Evolutionary conservation across 2,888 invertebrate species (phyloP).

Genomic region (Trachelus tabidus): DNA sequence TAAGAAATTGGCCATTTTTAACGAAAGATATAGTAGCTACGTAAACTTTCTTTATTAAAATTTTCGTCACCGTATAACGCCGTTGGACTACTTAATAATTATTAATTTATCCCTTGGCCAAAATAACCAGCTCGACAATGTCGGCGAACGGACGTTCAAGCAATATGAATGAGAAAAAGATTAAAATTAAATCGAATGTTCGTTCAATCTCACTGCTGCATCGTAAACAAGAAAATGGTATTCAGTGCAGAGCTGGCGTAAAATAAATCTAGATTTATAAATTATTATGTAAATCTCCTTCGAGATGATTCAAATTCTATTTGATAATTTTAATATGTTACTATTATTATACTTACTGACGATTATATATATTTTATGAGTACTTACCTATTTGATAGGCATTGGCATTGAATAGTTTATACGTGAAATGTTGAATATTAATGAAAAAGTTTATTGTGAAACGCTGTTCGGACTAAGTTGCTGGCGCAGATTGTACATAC

Average conservation of each 20-base stretch:
- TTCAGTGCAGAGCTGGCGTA: slow-evolving; percentile 42
- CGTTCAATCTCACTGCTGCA: slow-evolving; percentile 41
- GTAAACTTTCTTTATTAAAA: not conserved
- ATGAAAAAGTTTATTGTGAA: slow-evolving; percentile 36
- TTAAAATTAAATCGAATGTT: slow-evolving; percentile 15
- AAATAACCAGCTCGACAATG: not conserved
- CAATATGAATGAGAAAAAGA: slow-evolving; percentile 10
- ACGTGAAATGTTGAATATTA: slow-evolving; percentile 46
- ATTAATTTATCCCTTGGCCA: not conserved
- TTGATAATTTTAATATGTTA: slow-evolving; percentile 63
- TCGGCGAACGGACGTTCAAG: not conserved
- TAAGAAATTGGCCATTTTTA: not conserved
- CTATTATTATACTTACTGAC: slow-evolving; percentile 31
- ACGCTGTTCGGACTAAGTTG: slow-evolving; percentile 43
- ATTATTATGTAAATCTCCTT: not conserved
- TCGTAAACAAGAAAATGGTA: slow-evolving; percentile 40
- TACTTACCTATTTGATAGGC: slow-evolving; percentile 56
- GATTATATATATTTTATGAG: slow-evolving; percentile 57
- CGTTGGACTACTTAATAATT: not conserved
- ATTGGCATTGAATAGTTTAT: slow-evolving; percentile 61
- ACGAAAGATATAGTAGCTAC: not conserved
- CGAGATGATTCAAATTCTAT: slow-evolving; percentile 34
- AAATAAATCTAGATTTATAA: not conserved
- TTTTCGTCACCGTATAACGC: not conserved
- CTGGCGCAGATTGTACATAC: slow-evolving; percentile 50